These are phyloP conservation scores for Callorhinus ursinus DNA, from an alignment of 2,113 vertebrate species.

Conservation along the genomic window DNA sequence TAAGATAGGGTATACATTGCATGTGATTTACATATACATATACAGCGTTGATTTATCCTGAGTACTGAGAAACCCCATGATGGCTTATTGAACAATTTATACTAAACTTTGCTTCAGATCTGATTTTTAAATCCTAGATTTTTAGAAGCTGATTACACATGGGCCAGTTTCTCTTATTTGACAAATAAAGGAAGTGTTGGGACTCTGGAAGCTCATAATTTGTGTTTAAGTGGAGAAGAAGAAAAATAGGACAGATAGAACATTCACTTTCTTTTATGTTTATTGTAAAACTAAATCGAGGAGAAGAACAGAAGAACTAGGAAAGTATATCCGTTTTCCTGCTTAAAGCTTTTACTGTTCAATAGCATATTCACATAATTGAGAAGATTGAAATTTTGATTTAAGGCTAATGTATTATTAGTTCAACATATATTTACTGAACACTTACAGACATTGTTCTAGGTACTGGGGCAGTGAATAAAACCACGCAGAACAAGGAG, in stretches of 20 bases:
- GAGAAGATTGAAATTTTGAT: conserved; percentile 24
- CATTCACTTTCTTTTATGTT: conserved; percentile 53
- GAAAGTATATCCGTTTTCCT: neutral
- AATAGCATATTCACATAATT: neutral
- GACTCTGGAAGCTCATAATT: conserved; percentile 5
- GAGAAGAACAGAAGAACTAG: conserved; percentile 24
- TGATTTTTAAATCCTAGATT: conserved; percentile 7
- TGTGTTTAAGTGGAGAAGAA: conserved; percentile 47
- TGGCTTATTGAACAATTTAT: neutral
- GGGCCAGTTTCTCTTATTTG: conserved; percentile 48
- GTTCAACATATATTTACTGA: neutral
- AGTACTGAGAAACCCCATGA: neutral
- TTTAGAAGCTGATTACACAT: conserved; percentile 5
- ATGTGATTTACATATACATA: neutral
- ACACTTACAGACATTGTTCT: neutral
- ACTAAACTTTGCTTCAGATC: conserved; percentile 7
- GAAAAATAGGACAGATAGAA: neutral
- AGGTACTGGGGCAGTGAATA: neutral
- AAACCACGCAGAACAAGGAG: neutral
- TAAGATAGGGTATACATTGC: neutral
- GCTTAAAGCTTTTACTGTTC: conserved; percentile 20
- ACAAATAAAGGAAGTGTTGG: conserved; percentile 59
- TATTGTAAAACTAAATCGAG: conserved; percentile 5
- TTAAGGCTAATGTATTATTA: neutral
- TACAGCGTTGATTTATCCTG: neutral